Conservation (phyloP, 2,888 invertebrate species). For the Scaptomyza reducta region DNA sequence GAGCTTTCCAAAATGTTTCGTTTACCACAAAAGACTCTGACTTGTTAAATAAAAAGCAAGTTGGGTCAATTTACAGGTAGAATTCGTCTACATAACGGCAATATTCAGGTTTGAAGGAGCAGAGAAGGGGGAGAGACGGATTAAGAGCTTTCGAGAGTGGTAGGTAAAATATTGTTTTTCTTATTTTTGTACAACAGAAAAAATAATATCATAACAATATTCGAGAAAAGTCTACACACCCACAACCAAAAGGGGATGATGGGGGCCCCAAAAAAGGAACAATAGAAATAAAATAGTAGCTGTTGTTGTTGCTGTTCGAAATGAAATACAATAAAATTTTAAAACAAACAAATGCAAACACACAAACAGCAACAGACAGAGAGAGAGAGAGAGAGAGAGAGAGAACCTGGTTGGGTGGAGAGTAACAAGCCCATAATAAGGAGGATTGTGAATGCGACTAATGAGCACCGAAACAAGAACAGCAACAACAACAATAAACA, state of each 20-base stretch:
- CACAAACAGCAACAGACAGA: neutral
- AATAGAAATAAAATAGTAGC: constrained; percentile 22
- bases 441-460: constrained; percentile 67
- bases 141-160: constrained; percentile 1
- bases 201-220: constrained; percentile 4
- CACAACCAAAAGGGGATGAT: neutral
- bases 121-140: too few relatives aligned
- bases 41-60: neutral
- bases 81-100: neutral
- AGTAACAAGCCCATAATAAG: constrained; percentile 41
- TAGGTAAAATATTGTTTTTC: constrained; percentile 22
- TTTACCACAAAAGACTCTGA: neutral
- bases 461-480: constrained; percentile 65
- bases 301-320: constrained; percentile 35
- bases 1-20: neutral
- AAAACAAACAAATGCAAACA: constrained; percentile 75
- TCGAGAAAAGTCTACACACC: constrained; percentile 4
- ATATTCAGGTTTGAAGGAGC: neutral
- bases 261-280: constrained; percentile 19
- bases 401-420: neutral
- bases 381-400: neutral
- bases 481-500: constrained; percentile 38
- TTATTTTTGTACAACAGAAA: constrained; percentile 27
- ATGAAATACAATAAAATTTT: constrained; percentile 75
- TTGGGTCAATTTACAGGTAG: neutral